phyloP scores from a whole-genome alignment of 2,113 vertebrate genomes.

The Pungitius pungitius region DNA sequence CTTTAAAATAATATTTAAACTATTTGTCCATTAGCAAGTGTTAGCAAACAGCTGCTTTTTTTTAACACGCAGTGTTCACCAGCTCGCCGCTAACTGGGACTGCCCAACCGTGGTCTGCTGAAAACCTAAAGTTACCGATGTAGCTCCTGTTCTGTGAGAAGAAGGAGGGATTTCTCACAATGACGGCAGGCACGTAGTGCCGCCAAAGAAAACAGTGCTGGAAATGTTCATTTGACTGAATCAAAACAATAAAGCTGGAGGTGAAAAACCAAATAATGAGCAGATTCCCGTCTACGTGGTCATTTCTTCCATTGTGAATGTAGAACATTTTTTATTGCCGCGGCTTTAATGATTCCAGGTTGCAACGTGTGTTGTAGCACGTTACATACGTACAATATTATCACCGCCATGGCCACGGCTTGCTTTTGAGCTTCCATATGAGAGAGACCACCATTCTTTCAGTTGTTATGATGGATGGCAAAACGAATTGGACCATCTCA shows the following conservation, averaged over 20 bases:
- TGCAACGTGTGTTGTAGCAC: not conserved
- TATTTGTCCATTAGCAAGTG: not conserved
- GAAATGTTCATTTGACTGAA: not conserved
- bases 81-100: no score
- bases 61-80: no score
- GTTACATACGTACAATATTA: not conserved
- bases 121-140: not conserved
- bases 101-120: no score
- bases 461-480: not conserved
- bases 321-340: not conserved
- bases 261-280: not conserved
- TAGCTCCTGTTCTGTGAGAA: not conserved
- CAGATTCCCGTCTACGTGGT: not conserved
- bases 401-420: not conserved
- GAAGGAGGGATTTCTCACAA: not conserved
- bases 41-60: not conserved
- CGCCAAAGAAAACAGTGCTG: not conserved
- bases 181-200: not conserved
- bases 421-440: not conserved
- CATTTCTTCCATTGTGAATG: not conserved
- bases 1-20: no score
- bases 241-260: not conserved
- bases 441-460: not conserved
- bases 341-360: not conserved
- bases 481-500: conserved; percentile 11